A percentile compares a stretch with the other conserved stretches of the same genome.
Evolutionary conservation across 2,113 vertebrate species (phyloP).

Genomic region (Pyrgilauda ruficollis): DNA sequence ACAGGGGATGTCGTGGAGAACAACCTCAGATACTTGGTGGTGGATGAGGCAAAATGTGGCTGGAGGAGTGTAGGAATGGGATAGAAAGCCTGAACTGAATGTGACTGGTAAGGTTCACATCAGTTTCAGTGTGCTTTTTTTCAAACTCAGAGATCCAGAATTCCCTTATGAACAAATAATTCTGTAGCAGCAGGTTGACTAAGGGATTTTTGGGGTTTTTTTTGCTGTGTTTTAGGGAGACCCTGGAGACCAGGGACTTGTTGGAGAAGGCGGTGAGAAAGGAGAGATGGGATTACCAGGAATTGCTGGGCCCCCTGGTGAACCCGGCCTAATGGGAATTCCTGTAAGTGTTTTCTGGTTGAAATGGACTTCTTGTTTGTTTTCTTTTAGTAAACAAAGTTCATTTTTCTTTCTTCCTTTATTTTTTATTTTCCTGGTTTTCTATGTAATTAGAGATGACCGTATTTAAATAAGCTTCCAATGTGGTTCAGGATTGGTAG

Average conservation of each 20-base stretch:
- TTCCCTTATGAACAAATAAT: not conserved
- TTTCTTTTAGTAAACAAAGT: not conserved
- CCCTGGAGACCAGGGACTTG: slow-evolving; percentile 80
- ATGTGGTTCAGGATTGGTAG: not conserved
- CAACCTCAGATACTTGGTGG: not conserved
- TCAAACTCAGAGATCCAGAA: not conserved
- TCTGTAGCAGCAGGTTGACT: not conserved
- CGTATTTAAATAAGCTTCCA: not conserved
- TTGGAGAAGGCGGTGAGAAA: slow-evolving; percentile 88
- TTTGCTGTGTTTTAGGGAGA: slow-evolving; percentile 77
- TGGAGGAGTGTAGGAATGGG: not conserved
- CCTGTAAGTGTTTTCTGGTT: slow-evolving; percentile 74
- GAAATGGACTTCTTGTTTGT: not conserved
- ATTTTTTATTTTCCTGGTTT: not conserved
- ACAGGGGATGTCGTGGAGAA: not conserved
- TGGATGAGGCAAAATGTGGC: not conserved
- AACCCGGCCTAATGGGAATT: slow-evolving; percentile 81
- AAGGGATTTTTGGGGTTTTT: not conserved
- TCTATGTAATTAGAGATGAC: not conserved
- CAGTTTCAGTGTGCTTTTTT: not conserved
- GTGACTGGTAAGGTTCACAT: not conserved
- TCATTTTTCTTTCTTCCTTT: not conserved
- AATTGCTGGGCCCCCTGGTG: slow-evolving; percentile 75
- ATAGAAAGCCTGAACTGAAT: not conserved
- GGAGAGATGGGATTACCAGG: slow-evolving; percentile 82